Percentiles rank a stretch among this genome's conserved stretches.
phyloP scores from a whole-genome alignment of 2,888 invertebrate species.

The Phengaris arion region DNA sequence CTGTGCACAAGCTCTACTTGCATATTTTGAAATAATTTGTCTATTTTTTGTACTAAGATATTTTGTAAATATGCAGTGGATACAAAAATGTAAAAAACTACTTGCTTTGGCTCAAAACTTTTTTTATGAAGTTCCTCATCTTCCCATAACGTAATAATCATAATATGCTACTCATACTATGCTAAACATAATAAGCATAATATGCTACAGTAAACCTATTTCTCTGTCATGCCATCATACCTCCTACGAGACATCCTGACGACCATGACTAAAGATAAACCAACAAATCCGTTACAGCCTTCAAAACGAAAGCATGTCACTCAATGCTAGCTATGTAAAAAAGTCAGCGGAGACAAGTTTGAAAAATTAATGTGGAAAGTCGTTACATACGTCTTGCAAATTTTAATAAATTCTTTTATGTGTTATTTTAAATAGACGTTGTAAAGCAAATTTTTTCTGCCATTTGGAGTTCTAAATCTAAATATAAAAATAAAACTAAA shows the following conservation, averaged over 20 bases:
- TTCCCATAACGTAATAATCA: not conserved
- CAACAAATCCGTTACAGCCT: not conserved
- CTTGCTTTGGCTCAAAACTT: not conserved
- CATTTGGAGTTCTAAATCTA: too few relatives aligned
- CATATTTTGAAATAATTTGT: too few relatives aligned
- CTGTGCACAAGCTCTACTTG: too few relatives aligned
- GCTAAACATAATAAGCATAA: too few relatives aligned
- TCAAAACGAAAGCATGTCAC: slow-evolving; percentile 8
- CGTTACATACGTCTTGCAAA: not conserved
- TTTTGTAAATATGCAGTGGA: too few relatives aligned
- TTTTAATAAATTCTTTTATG: not conserved
- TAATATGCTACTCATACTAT: not conserved
- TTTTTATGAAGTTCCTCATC: not conserved
- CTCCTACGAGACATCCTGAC: not conserved
- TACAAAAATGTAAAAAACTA: too few relatives aligned
- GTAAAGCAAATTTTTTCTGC: too few relatives aligned
- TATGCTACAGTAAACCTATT: not conserved
- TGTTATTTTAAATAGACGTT: too few relatives aligned
- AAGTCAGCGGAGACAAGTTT: not conserved
- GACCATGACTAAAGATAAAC: slow-evolving; percentile 30
- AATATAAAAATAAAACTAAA: too few relatives aligned
- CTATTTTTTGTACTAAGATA: too few relatives aligned
- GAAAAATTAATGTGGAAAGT: not conserved
- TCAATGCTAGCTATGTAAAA: not conserved
- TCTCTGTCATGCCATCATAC: not conserved